These are phyloP conservation scores for Lasioglossum morio DNA, from an alignment of 2,888 invertebrate genomes.

Conservation along the genomic window DNA sequence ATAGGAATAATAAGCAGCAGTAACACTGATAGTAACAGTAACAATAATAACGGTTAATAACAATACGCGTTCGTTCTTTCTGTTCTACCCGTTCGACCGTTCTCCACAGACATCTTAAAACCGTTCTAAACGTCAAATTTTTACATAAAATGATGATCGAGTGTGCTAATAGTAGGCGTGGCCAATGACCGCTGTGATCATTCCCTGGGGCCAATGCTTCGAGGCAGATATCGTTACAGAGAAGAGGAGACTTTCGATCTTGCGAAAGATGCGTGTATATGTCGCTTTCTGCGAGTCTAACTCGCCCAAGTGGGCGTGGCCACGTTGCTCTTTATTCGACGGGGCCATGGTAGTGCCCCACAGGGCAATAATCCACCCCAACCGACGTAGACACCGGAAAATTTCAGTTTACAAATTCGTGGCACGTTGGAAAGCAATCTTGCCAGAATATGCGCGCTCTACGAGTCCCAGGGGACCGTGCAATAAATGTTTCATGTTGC, in stretches of 20 bases:
- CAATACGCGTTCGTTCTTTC: constrained; percentile 53
- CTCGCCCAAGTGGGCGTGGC: not conserved
- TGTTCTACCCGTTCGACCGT: constrained; percentile 5
- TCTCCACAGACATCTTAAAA: not conserved
- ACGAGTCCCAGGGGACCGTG: constrained; percentile 18
- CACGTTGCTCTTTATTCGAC: not conserved
- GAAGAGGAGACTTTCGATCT: not conserved
- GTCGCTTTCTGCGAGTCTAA: not conserved
- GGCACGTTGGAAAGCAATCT: constrained; percentile 6
- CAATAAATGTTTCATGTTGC: constrained; percentile 46
- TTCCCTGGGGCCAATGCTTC: not conserved
- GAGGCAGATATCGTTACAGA: not conserved
- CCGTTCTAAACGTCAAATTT: not conserved
- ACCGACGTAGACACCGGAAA: not conserved
- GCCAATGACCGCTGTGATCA: not conserved
- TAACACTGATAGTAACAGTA: constrained; percentile 66
- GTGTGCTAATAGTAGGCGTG: not conserved
- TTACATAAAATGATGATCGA: not conserved
- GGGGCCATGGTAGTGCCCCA: not conserved
- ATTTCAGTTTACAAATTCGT: constrained; percentile 33
- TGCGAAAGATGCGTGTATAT: not conserved
- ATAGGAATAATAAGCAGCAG: constrained; percentile 69
- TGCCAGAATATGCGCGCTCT: constrained; percentile 28
- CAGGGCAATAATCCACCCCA: not conserved
- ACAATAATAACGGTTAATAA: constrained; percentile 67